Evolutionary conservation across 2,113 vertebrate species (phyloP).

Genomic region (Caranx melampygus): DNA sequence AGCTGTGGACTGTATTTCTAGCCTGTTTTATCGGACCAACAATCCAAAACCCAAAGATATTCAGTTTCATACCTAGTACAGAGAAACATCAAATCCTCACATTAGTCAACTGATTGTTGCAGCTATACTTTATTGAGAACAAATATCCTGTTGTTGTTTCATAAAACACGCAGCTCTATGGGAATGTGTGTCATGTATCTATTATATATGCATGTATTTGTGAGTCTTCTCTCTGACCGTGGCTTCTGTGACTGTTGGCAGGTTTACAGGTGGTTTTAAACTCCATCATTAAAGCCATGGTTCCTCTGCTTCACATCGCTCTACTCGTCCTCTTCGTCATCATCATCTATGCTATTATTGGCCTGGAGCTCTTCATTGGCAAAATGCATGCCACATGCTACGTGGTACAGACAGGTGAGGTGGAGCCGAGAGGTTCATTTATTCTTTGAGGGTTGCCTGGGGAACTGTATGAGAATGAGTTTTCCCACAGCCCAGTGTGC

Average conservation of each 20-base stretch:
- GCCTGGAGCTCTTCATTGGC: constrained; percentile 86
- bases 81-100: too few species aligned
- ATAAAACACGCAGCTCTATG: too few species aligned
- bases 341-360: constrained; percentile 87
- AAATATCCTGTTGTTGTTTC: not conserved
- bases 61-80: too few species aligned
- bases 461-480: not conserved
- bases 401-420: constrained; percentile 74
- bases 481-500: not conserved
- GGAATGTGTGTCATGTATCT: not conserved
- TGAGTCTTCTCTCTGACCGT: not conserved
- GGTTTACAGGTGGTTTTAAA: constrained; percentile 87
- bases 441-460: not conserved
- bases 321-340: constrained; percentile 87
- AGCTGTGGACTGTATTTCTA: too few species aligned
- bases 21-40: too few species aligned
- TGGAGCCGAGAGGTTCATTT: not conserved
- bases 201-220: not conserved
- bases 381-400: constrained; percentile 86
- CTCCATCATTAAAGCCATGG: constrained; percentile 88
- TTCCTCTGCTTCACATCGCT: constrained; percentile 86
- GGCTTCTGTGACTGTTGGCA: constrained; percentile 48
- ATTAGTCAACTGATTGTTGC: too few species aligned
- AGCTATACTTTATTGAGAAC: not conserved
- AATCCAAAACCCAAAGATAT: too few species aligned